phyloP scores from a whole-genome alignment of 1,140 invertebrate genomes.

The Hesperophylax magnus region DNA sequence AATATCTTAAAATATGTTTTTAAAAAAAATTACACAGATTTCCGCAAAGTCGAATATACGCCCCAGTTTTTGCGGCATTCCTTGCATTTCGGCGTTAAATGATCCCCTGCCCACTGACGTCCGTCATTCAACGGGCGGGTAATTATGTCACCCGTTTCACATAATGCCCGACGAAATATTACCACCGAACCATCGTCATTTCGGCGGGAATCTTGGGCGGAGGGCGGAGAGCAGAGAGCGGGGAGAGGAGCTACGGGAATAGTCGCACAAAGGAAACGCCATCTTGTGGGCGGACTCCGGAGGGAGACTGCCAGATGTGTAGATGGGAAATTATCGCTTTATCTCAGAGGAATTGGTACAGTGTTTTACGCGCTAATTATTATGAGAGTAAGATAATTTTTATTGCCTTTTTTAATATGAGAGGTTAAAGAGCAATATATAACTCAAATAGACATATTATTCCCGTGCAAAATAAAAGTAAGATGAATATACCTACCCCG shows the following conservation, averaged over 20 bases:
- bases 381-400: no score
- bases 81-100: conserved; percentile 30
- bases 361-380: no score
- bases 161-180: conserved; percentile 16
- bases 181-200: conserved; percentile 1
- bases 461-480: no score
- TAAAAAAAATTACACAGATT: no score
- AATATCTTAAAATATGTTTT: no score
- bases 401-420: no score
- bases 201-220: conserved; percentile 3
- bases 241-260: not conserved
- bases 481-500: no score
- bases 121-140: conserved; percentile 9
- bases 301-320: conserved; percentile 9
- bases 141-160: conserved; percentile 30
- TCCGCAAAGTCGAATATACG: no score
- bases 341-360: no score
- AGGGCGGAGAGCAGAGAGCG: no score
- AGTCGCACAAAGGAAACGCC: conserved; percentile 27
- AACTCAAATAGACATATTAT: no score
- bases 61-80: not conserved
- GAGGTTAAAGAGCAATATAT: no score
- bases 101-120: conserved; percentile 6
- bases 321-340: not conserved
- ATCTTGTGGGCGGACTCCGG: conserved; percentile 22